Base-by-base conservation (phyloP, 2,888 invertebrate genomes). In the Agrochola circellaris region DNA sequence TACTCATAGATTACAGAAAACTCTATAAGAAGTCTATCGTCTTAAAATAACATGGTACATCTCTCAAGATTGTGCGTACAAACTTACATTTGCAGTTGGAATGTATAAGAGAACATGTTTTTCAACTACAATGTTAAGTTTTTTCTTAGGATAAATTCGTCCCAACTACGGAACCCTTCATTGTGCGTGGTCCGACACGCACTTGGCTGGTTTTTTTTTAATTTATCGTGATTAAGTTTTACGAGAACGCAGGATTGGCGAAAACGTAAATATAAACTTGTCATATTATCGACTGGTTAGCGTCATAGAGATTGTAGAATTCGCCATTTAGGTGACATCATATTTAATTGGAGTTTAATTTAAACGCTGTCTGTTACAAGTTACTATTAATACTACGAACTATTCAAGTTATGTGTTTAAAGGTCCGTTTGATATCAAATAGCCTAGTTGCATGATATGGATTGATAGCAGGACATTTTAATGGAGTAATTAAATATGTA, bases 401-500 rank as follows among this genome's bases (percentile, higher is more conserved):
- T 71, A 74, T 75, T 73, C 38, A 51, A 82, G 62, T 83, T 72
- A 82, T 73, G 69, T 73, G 71, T 66, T 75, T 75, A 85, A 78
- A 82, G 65, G 86, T 79, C 75, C 38, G 65, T 77, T 70, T 85
- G 85, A 85, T 84, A 84, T 85, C 83, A 85, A 82, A 70, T 85
- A 84, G 83, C 83, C 83, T 85, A 84, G 83, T 84, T 85, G 86
- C 86, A 72, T 74, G 82, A 84, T 75, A 85, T 84, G 79, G 23
- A 85, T 74, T 85, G 86, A 84, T 84, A 85, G 11, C 79, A 73
- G 62, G 38, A 75, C 83, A 75, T 75, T 84, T 82, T 75, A 84
- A 85, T 85, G 78, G 78, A 82, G 79, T 84, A 73, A 79, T 84
- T 84, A 85, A 85, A 79, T 83, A 86, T 84, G 84, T 84, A 84